Evolutionary conservation across 2,113 vertebrate species (phyloP).

Genomic region (Centropus unirufus): DNA sequence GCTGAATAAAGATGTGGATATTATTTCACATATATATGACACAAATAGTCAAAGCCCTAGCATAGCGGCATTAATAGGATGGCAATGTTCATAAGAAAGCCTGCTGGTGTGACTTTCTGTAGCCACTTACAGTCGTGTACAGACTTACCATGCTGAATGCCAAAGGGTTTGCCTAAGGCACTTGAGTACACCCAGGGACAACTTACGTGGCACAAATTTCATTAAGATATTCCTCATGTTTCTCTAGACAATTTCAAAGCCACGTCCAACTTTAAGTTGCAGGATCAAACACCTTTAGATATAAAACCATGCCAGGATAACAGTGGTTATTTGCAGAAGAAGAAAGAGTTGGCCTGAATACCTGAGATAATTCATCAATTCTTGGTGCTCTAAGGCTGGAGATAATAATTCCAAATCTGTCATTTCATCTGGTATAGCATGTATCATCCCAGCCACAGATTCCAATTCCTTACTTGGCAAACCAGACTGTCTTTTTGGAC

Average conservation of each 20-base stretch:
- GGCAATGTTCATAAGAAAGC: background rate
- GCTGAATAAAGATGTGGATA: background rate
- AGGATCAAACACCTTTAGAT: background rate
- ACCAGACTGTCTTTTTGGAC: background rate
- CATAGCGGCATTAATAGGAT: background rate
- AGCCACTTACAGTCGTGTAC: background rate
- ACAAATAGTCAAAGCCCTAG: background rate
- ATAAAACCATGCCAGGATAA: accelerated
- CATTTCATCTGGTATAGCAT: background rate
- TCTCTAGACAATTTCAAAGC: background rate
- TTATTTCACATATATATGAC: background rate
- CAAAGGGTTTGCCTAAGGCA: background rate
- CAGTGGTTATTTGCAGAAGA: background rate
- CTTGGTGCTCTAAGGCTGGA: background rate
- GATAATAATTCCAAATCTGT: background rate
- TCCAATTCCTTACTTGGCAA: background rate
- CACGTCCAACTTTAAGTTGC: background rate
- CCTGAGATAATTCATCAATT: background rate
- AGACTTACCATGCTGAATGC: background rate
- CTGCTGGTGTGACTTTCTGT: background rate
- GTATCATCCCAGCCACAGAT: background rate
- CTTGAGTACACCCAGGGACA: background rate
- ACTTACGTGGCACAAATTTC: background rate
- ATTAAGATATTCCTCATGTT: background rate
- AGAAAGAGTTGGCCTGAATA: background rate